These are phyloP conservation scores for Lepus oiostolus DNA, from an alignment of 2,797 vertebrate genomes.

Conservation along the genomic window DNA sequence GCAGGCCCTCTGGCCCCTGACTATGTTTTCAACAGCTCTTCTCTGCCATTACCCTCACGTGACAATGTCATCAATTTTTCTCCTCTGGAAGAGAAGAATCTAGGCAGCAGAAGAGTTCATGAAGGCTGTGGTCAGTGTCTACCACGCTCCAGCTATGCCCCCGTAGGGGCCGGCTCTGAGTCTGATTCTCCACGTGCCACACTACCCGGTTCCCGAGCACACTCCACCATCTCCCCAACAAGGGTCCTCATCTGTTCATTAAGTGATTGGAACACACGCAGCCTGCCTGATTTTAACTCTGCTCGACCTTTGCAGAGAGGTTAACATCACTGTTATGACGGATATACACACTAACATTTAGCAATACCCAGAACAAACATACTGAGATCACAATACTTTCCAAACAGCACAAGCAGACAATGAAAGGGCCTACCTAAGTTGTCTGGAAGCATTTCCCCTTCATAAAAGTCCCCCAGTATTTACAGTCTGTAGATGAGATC, in stretches of 20 bases:
- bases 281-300: not conserved
- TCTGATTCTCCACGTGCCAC: not conserved
- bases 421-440: slow-evolving; percentile 81
- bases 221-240: not conserved
- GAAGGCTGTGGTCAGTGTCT: not conserved
- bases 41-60: not conserved
- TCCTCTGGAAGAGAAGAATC: slow-evolving; percentile 30
- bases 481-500: slow-evolving; percentile 87
- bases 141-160: slow-evolving; percentile 48
- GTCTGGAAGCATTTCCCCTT: slow-evolving; percentile 84
- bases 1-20: not conserved
- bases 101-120: slow-evolving; percentile 55
- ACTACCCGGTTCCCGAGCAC: slow-evolving; percentile 45
- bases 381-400: not conserved
- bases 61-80: not conserved
- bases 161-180: not conserved
- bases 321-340: not conserved
- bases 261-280: not conserved
- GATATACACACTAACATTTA: not conserved
- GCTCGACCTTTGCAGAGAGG: not conserved
- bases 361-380: not conserved
- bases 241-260: slow-evolving; percentile 37
- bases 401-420: slow-evolving; percentile 50
- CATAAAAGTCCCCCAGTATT: slow-evolving; percentile 85
- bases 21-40: not conserved